A percentile compares a stretch with the other conserved stretches of the same genome.
These are phyloP conservation scores for Chaetops frenatus DNA, from an alignment of 2,113 vertebrate genomes.

Conservation along the genomic window DNA sequence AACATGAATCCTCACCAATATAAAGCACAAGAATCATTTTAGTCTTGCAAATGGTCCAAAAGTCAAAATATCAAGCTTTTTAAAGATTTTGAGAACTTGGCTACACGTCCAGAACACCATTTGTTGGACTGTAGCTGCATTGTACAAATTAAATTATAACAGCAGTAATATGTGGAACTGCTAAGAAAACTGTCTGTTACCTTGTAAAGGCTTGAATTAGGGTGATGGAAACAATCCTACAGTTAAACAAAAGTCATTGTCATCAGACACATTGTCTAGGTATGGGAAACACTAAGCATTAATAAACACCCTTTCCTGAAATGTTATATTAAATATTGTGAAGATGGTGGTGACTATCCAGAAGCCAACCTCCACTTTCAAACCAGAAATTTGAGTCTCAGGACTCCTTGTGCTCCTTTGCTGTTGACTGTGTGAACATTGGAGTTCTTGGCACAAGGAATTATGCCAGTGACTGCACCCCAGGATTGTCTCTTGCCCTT, in stretches of 20 bases:
- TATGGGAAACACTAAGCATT: background rate
- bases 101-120: background rate
- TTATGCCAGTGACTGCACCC: background rate
- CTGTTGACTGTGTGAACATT: background rate
- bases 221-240: background rate
- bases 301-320: background rate
- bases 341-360: background rate
- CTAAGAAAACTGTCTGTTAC: background rate
- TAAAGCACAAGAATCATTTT: background rate
- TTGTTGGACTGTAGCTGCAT: background rate
- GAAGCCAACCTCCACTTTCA: background rate
- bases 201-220: background rate
- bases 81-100: background rate
- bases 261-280: background rate
- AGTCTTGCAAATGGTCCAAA: background rate
- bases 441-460: background rate
- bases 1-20: background rate
- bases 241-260: background rate
- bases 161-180: background rate
- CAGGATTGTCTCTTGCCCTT: background rate
- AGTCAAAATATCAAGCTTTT: background rate
- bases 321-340: background rate
- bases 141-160: background rate
- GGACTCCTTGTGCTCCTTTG: background rate
- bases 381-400: background rate